Conservation (phyloP, 2,797 vertebrate species). For the Tragopan temminckii region DNA sequence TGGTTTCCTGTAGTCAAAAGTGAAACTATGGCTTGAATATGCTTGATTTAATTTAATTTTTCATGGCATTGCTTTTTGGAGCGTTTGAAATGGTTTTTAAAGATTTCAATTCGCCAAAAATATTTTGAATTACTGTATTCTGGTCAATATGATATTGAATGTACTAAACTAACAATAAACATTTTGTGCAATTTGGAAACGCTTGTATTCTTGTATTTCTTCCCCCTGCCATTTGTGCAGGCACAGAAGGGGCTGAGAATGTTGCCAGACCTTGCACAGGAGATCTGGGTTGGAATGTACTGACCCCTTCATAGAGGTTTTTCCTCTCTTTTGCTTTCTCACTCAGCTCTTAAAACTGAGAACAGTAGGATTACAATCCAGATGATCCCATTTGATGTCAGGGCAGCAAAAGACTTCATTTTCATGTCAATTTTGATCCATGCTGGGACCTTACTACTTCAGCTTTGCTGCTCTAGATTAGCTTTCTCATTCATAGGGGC, state of each 20-base stretch:
- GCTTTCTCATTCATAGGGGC: not conserved
- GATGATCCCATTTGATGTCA: rapidly evolving
- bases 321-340: not conserved
- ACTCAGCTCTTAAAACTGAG: not conserved
- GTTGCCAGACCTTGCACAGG: rapidly evolving
- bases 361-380: not conserved
- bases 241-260: not conserved
- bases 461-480: not conserved
- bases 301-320: not conserved
- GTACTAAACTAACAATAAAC: constrained; percentile 78
- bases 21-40: constrained; percentile 71
- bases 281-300: not conserved
- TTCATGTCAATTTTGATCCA: not conserved
- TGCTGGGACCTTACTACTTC: not conserved
- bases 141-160: constrained; percentile 70
- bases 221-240: rapidly evolving
- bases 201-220: not conserved
- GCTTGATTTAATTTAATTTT: constrained; percentile 62
- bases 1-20: constrained; percentile 69
- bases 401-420: not conserved
- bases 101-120: constrained; percentile 66
- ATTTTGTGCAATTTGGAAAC: constrained; percentile 77
- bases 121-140: constrained; percentile 66
- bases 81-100: constrained; percentile 63
- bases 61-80: constrained; percentile 62